phyloP scores from a whole-genome alignment of 2,888 invertebrate species.

The Glyphotaelius pellucidus region DNA sequence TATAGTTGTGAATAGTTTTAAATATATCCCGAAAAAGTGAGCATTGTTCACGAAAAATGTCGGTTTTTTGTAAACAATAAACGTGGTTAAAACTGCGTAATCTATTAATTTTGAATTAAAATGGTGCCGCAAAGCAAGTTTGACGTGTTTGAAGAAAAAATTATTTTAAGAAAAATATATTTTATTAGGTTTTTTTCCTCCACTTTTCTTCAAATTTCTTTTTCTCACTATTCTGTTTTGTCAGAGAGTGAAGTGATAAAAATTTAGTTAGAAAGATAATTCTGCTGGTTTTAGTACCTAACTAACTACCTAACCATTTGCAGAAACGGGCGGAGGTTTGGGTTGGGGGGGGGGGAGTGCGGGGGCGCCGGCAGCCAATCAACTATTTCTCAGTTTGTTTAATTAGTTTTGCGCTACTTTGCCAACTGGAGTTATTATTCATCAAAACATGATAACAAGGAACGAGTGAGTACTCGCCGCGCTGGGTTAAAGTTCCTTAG shows the following conservation, averaged over 20 bases:
- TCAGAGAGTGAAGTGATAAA: not conserved
- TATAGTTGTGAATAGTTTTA: no score
- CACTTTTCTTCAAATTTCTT: no score
- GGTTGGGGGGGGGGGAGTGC: not conserved
- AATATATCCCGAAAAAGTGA: no score
- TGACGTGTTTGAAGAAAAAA: no score
- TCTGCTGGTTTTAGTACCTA: not conserved
- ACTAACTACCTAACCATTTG: constrained; percentile 2
- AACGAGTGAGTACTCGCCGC: not conserved
- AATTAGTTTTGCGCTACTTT: constrained; percentile 22
- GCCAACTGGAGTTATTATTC: not conserved
- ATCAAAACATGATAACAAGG: not conserved
- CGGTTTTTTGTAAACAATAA: no score
- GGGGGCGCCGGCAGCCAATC: constrained; percentile 26
- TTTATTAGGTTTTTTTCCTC: no score
- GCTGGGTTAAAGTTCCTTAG: not conserved
- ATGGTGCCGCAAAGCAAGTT: no score
- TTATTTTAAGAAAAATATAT: no score
- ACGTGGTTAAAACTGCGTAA: no score
- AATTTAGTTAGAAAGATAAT: not conserved
- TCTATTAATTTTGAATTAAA: no score
- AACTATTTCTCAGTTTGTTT: constrained; percentile 44
- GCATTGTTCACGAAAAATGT: no score
- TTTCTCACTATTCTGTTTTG: no score
- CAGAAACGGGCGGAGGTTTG: not conserved